Evolutionary conservation across 2,888 invertebrate genomes (phyloP), one percentile per base, ranked within the genome.

Genomic region (Osmoderma eremita): DNA sequence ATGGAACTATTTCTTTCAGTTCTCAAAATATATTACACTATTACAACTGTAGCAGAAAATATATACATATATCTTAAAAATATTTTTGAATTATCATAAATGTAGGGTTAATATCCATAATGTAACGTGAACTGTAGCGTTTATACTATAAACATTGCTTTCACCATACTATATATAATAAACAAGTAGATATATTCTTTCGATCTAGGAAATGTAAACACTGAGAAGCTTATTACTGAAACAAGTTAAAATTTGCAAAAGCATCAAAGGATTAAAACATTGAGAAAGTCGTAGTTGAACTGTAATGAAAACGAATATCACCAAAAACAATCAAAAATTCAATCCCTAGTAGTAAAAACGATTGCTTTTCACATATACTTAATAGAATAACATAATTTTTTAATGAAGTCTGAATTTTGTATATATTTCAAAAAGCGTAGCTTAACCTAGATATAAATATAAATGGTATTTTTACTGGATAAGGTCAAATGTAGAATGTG

Each of bases 111-210:
- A 56, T 65, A 66, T 63, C 66, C 65, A 48, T 49, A 64, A 48
- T 58, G 39, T 18, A 67, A 20, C 38, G 63, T 64, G 41, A 42
- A 53, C 42, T 12, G 54, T 56, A 65, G 62, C 30, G 53, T 65
- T 74, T 74, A 71, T 74, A 72, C 72, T 72, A 73, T 72, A 73
- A 72, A 73, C 72, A 73, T 73, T 73, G 73, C 72, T 72, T 72
- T 71, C 66, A 61, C 30, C 30, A 58, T 49, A 65, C 65, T 50
- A 61, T 51, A 56, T 50, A 65, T 50, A 49, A 38, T 24, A 36
- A 17, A 12, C 56, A 13, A 30, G 10, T 39, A 51, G 18, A 42
- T 5, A 49, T 24, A 50, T 41, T 17, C 45, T 30, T 30, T 42
- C 22, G 36, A 30, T 24, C 24, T 45, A 45, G 24, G 17, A 42